Base-by-base conservation (phyloP, 2,888 invertebrate genomes). In the Dascillus cervinus region DNA sequence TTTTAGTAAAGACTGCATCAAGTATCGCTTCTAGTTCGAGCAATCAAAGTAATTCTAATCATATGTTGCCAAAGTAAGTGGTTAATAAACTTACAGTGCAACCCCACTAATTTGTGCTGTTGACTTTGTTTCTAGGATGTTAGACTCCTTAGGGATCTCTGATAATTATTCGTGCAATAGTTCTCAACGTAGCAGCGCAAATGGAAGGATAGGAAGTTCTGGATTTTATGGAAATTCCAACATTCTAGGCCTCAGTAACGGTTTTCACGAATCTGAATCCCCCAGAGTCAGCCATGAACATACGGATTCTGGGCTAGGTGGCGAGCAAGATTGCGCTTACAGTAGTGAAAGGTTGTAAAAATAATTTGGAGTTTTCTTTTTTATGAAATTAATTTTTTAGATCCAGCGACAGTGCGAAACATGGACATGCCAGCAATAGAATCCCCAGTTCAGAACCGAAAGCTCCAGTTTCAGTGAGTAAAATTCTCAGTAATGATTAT, bases 271-370 rank as follows among this genome's bases (percentile, higher is more conserved):
- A 22, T 32, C 43, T 13, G 50, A 50, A 13, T 35, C 51, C 21
- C 48, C 50, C 22, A 49, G 78, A 41, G 77, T 78, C 17, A 81
- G 77, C 13, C 82, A 82, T 46, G 82, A 83, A 50, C 82, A 83
- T 52, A 82, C 82, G 0, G 83, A 83, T 60, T 83, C 83, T 1
- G 83, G 83, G 1, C 65, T 83, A 3, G 82, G 82, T 24, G 80
- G 78, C 10, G 82, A 82, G 61, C 82, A 82, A 59, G 82, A 83
- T 50, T 81, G 79, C 56, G 76, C 78, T 19, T 78, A 79, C 61
- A 76, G 76, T 40, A 79, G 77, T 14, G 79, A 79, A 63, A 73
- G 79, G 79, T 79, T 17, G 17, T 17, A 17, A 10, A 9, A 22
- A 22, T n/a, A n/a, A n/a, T n/a, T n/a, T n/a, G n/a, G n/a, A n/a